Conservation (phyloP, 2,797 vertebrate species). For the Typhlichthys eigenmanni region DNA sequence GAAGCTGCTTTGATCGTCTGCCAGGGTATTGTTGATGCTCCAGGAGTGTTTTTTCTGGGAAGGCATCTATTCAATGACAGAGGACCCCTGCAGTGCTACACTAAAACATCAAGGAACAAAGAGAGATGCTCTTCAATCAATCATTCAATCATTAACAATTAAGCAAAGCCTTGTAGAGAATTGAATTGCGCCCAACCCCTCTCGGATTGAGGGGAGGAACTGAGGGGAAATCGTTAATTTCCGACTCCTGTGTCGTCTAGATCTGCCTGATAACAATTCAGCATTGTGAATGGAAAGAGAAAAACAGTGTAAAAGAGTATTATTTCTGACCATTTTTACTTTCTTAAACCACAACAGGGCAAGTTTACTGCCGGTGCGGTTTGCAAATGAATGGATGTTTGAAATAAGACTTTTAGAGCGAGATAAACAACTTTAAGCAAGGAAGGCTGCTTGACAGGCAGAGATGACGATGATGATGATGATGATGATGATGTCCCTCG, state of each 20-base stretch:
- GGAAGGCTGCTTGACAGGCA: constrained; percentile 12
- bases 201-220: neutral
- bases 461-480: constrained; percentile 35
- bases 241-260: neutral
- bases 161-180: constrained; percentile 2
- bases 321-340: neutral
- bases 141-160: constrained; percentile 37
- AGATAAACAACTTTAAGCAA: constrained; percentile 10
- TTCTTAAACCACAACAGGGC: constrained; percentile 23
- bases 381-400: constrained; percentile 27
- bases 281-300: neutral
- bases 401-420: constrained; percentile 19
- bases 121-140: constrained; percentile 9
- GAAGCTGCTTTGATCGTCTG: constrained; percentile 41
- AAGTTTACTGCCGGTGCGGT: constrained; percentile 27
- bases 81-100: constrained; percentile 12
- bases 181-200: too few relatives aligned
- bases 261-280: constrained; percentile 1
- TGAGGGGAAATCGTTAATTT: constrained; percentile 4
- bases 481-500: constrained; percentile 43
- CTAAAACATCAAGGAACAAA: constrained; percentile 9
- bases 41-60: constrained; percentile 38
- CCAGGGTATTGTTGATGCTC: constrained; percentile 55
- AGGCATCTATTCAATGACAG: constrained; percentile 19
- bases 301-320: neutral